phyloP scores from a whole-genome alignment of 2,797 vertebrate species.

The Okamejei kenojei region DNA sequence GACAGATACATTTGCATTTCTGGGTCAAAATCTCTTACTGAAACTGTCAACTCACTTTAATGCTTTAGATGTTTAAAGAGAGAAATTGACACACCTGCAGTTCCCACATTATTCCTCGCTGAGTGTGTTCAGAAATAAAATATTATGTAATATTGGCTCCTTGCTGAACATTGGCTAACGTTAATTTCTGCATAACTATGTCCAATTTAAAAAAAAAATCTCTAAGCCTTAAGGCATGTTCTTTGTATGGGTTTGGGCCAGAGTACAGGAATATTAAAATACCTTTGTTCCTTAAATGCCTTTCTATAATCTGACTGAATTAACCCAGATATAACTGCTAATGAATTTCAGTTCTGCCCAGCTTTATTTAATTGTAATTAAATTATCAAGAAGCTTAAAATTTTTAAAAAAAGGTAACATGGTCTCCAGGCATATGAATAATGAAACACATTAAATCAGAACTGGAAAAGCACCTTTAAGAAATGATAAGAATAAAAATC shows the following conservation, averaged over 20 bases:
- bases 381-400: too few relatives aligned
- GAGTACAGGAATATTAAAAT: neutral
- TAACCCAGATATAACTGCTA: neutral
- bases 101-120: neutral
- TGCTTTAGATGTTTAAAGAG: neutral
- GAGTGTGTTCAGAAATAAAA: neutral
- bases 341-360: neutral
- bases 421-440: too few relatives aligned
- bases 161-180: neutral
- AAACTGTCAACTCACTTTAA: neutral
- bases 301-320: neutral
- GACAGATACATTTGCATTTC: neutral
- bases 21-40: neutral
- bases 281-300: neutral
- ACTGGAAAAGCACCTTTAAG: too few relatives aligned
- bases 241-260: neutral
- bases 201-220: neutral
- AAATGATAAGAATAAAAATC: too few relatives aligned
- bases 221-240: neutral
- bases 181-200: neutral
- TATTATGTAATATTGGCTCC: neutral
- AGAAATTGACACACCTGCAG: neutral
- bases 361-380: neutral
- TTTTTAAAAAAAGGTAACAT: too few relatives aligned
- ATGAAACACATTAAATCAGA: too few relatives aligned